Evolutionary conservation across 2,113 vertebrate genomes (phyloP), one percentile per base, ranked within the genome.

Genomic region (Raja brachyura): DNA sequence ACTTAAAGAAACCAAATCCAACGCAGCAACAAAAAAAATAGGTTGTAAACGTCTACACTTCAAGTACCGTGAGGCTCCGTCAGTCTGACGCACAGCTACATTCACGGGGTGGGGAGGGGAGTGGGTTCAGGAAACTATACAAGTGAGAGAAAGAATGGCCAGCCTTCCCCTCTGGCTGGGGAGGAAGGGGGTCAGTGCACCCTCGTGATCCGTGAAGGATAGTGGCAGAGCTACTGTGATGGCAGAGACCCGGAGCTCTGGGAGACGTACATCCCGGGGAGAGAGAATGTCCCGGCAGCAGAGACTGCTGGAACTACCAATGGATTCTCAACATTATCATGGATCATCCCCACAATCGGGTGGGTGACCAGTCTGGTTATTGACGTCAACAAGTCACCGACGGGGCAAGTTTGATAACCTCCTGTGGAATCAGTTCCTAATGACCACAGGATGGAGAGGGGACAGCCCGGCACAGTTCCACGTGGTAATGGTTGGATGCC

Each of bases 41-140:
- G 96, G 94, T 97, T 98, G 97, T 97, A 97, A 98, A 98, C 97
- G 97, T 97, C 95, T 94, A 96, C 94, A 95, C 96, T 96, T 94
- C 95, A 95, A 97, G 94, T 95, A 96, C 96, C 96, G 93, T 94
- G 93, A 93, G 92, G 94, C 96, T 97, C 56, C 59, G 96, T 94
- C 96, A 94, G 93, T 94, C 93, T 93, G 93, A 93, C 83, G 86
- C 31, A 54, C 92, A 95, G 95, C 95, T 96, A 94, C 94, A 94
- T 95, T 93, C 94, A 96, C 94, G 93, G 94, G 96, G 95, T 48
- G 76, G 93, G 94, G 88, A 79, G 94, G 92, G 61, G 94, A 93
- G 95, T 94, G 95, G 95, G 95, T 93, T 93, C 93, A 93, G 94
- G 93, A 94, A 93, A 93, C 93, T 73, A 92, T 73, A 92, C 66